phyloP scores from a whole-genome alignment of 2,888 invertebrate species.

The Meiosimyza platycephala region DNA sequence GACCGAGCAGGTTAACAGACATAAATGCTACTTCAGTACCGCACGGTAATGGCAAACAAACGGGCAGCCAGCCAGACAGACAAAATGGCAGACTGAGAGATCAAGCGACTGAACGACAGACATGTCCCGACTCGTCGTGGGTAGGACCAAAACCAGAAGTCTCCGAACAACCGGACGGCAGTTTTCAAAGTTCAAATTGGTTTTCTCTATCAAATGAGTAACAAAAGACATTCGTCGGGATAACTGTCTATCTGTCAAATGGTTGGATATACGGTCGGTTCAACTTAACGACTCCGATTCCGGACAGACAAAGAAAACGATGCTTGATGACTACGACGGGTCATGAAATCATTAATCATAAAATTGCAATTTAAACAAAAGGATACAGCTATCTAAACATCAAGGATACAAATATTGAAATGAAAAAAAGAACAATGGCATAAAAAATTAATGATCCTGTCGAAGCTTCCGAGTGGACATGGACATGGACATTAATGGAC shows the following conservation, averaged over 20 bases:
- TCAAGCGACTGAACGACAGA: slow-evolving; percentile 26
- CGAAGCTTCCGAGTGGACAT: background rate
- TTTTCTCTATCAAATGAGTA: background rate
- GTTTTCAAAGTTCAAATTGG: slow-evolving; percentile 1
- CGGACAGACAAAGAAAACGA: background rate
- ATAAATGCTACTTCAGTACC: background rate
- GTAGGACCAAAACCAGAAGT: background rate
- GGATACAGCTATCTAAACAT: background rate
- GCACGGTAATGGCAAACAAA: background rate
- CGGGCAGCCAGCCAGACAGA: background rate
- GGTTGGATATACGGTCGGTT: slow-evolving; percentile 11
- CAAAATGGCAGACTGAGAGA: slow-evolving; percentile 27
- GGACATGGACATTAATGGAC: background rate
- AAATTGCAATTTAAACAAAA: slow-evolving; percentile 35
- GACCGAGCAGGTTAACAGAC: slow-evolving; percentile 44
- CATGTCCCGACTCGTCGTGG: slow-evolving; percentile 3
- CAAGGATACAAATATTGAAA: slow-evolving; percentile 31
- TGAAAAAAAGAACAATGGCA: slow-evolving; percentile 30
- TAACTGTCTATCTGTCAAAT: slow-evolving; percentile 24
- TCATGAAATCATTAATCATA: slow-evolving; percentile 40
- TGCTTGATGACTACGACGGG: background rate
- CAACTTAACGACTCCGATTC: background rate
- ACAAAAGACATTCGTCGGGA: slow-evolving; percentile 9
- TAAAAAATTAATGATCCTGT: slow-evolving; percentile 11
- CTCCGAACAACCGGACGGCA: background rate